Percentiles rank a stretch among this genome's conserved stretches.
Evolutionary conservation across 2,888 invertebrate species (phyloP).

Genomic region (Ptychoptera contaminata): DNA sequence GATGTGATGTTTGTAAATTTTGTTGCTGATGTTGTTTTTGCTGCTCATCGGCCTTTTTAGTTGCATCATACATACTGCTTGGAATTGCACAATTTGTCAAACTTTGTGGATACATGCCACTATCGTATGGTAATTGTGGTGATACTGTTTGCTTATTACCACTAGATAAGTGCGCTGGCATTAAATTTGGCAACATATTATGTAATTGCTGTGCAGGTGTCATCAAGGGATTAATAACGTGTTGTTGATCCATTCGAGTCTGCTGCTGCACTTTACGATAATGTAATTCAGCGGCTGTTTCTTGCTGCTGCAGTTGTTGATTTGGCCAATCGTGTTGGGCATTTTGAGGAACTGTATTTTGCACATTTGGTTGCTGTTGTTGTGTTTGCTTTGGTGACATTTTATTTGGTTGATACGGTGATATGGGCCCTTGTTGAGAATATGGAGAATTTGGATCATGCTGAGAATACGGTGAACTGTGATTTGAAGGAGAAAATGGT

Average conservation of each 20-base stretch:
- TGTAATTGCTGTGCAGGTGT: slow-evolving; percentile 1
- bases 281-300: neutral
- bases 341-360: slow-evolving; percentile 26
- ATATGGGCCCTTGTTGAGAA: slow-evolving; percentile 4
- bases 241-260: too few species aligned
- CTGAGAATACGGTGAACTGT: slow-evolving; percentile 27
- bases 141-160: neutral
- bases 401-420: slow-evolving; percentile 29
- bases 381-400: slow-evolving; percentile 23
- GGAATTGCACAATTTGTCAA: neutral
- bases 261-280: too few species aligned
- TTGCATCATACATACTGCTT: neutral
- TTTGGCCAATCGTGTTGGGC: slow-evolving; percentile 8
- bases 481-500: slow-evolving; percentile 30
- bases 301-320: neutral
- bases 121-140: neutral
- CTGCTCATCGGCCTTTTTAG: neutral
- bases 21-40: neutral
- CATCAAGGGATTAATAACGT: too few species aligned
- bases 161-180: neutral
- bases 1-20: slow-evolving; percentile 2
- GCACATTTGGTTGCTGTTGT: slow-evolving; percentile 27
- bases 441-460: slow-evolving; percentile 25
- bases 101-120: neutral
- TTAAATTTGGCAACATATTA: neutral